Conservation (phyloP, 2,113 vertebrate genomes). For the Phoenicopterus ruber region DNA sequence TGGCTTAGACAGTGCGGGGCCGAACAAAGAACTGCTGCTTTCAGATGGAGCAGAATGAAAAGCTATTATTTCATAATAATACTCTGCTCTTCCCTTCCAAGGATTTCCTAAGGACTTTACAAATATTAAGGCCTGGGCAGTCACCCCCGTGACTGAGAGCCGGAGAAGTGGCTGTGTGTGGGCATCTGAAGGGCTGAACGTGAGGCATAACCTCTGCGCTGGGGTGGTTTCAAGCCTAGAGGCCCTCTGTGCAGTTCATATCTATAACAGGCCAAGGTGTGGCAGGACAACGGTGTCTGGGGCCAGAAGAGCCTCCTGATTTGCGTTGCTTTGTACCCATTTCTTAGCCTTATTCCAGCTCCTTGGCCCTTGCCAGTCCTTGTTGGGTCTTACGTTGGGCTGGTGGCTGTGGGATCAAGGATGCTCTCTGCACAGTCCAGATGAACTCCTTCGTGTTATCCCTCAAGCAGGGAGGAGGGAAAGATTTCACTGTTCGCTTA, state of each 20-base stretch:
- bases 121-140: conserved; percentile 19
- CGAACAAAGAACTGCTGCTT: conserved; percentile 7
- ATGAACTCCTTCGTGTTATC: not conserved
- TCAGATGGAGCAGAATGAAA: conserved; percentile 43
- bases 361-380: not conserved
- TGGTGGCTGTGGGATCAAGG: not conserved
- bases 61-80: conserved; percentile 53
- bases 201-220: not conserved
- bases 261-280: not conserved
- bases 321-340: not conserved
- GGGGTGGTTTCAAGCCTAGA: not conserved
- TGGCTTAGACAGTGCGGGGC: not conserved
- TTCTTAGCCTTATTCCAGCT: not conserved
- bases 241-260: not conserved
- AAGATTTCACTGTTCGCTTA: not conserved
- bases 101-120: conserved; percentile 51
- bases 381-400: not conserved
- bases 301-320: not conserved
- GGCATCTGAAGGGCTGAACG: not conserved
- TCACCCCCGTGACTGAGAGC: not conserved
- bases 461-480: not conserved
- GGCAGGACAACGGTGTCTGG: not conserved
- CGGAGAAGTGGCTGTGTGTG: not conserved
- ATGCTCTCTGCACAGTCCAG: not conserved
- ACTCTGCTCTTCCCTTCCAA: not conserved